These are phyloP conservation scores for Boloria selene DNA, from an alignment of 2,888 invertebrate genomes.

Conservation along the genomic window DNA sequence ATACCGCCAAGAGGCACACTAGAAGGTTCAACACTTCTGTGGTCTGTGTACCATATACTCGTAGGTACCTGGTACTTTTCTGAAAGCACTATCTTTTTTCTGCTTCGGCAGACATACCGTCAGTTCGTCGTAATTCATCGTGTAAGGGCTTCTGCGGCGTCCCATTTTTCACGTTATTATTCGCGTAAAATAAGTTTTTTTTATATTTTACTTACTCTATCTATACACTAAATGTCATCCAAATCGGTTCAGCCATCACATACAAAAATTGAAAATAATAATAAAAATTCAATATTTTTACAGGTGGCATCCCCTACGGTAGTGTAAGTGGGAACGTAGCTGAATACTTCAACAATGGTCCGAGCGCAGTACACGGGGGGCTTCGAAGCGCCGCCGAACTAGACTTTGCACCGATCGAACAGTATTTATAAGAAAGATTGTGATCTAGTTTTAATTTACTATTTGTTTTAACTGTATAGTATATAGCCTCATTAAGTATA, in stretches of 20 bases:
- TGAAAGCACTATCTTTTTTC: no score
- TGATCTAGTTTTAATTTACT: background rate
- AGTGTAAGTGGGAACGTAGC: constrained; percentile 83
- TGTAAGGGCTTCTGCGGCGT: no score
- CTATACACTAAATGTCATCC: background rate
- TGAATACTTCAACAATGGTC: constrained; percentile 61
- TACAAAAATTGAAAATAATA: no score
- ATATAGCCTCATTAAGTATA: background rate
- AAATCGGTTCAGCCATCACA: background rate
- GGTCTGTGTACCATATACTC: no score
- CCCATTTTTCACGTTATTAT: no score
- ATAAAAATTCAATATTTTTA: constrained; percentile 38
- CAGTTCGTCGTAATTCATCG: no score
- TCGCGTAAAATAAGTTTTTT: no score
- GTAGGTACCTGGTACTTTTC: no score
- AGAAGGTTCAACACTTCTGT: no score
- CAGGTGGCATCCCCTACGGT: constrained; percentile 85
- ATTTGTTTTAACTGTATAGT: constrained; percentile 11
- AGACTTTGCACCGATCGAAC: constrained; percentile 64
- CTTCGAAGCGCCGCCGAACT: constrained; percentile 43
- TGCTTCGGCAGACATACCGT: no score
- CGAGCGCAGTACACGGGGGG: constrained; percentile 53
- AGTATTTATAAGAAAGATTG: constrained; percentile 54
- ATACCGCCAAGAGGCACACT: no score
- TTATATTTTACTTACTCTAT: no score